Percentiles rank a stretch among this genome's conserved stretches.
Conservation (phyloP, 2,888 invertebrate genomes). For the Seladonia tumulorum region DNA sequence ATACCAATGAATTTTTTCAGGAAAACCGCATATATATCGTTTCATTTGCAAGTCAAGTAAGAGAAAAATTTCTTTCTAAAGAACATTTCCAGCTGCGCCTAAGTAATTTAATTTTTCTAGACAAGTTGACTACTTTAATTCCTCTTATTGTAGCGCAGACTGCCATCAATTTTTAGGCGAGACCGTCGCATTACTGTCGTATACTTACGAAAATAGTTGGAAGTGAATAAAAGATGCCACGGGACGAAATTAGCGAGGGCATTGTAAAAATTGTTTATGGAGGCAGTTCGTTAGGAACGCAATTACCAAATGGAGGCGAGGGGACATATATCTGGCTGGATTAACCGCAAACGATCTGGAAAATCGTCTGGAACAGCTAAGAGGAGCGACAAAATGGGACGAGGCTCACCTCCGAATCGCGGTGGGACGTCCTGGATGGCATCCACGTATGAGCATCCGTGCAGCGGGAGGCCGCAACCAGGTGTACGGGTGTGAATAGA, state of each 20-base stretch:
- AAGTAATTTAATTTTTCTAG: not conserved
- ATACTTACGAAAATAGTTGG: not conserved
- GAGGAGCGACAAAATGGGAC: constrained; percentile 15
- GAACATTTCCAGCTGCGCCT: too few relatives aligned
- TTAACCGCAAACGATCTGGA: not conserved
- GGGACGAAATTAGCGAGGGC: not conserved
- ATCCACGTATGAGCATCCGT: constrained; percentile 61
- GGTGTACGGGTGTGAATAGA: constrained; percentile 78
- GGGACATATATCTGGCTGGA: not conserved
- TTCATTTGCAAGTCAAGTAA: too few relatives aligned
- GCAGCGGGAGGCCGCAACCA: constrained; percentile 78
- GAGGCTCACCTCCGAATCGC: constrained; percentile 2
- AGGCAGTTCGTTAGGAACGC: not conserved
- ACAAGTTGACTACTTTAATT: not conserved
- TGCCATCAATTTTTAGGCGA: not conserved
- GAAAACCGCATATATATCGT: too few relatives aligned
- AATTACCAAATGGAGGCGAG: not conserved
- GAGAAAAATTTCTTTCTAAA: too few relatives aligned
- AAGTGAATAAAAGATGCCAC: not conserved
- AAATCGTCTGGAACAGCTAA: constrained; percentile 9
- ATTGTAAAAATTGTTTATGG: not conserved
- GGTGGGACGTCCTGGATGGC: constrained; percentile 58
- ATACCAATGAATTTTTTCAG: too few relatives aligned
- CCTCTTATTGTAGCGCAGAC: not conserved
- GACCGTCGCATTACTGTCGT: not conserved